These are phyloP conservation scores for Deroptyus accipitrinus DNA, from an alignment of 2,113 vertebrate genomes.

Conservation along the genomic window DNA sequence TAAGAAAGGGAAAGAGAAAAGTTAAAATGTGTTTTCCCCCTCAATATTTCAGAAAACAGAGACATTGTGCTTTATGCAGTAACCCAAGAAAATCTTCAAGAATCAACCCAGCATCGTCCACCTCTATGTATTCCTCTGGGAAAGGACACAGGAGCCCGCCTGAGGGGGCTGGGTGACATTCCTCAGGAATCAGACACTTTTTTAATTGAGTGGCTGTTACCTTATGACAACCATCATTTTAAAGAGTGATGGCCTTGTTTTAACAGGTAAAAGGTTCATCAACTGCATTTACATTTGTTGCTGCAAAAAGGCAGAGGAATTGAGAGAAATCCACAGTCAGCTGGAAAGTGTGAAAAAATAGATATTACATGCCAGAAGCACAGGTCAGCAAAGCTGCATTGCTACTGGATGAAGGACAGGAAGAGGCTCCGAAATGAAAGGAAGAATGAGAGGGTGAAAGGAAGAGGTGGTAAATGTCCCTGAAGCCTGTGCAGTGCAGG, in stretches of 20 bases:
- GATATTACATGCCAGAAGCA: not conserved
- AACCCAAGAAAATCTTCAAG: not conserved
- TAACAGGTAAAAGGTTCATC: not conserved
- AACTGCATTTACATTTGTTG: not conserved
- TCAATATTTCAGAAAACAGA: not conserved
- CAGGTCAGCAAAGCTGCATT: not conserved
- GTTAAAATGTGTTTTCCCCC: not conserved
- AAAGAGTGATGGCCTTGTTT: not conserved
- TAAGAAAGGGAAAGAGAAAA: not conserved
- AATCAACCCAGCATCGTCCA: not conserved
- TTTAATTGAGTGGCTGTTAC: not conserved
- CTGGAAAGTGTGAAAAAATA: not conserved
- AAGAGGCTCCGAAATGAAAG: not conserved
- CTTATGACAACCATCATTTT: not conserved
- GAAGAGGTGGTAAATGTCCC: not conserved
- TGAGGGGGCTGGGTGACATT: not conserved
- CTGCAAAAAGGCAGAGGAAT: not conserved
- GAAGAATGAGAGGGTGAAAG: not conserved
- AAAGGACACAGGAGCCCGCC: not conserved
- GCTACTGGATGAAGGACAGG: not conserved
- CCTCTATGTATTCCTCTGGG: not conserved
- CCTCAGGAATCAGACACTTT: not conserved
- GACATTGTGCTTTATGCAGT: not conserved
- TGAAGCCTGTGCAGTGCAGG: not conserved
- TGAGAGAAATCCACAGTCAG: not conserved